These are phyloP conservation scores for Euwallacea fornicatus DNA, from an alignment of 1,140 invertebrate genomes.

Conservation along the genomic window DNA sequence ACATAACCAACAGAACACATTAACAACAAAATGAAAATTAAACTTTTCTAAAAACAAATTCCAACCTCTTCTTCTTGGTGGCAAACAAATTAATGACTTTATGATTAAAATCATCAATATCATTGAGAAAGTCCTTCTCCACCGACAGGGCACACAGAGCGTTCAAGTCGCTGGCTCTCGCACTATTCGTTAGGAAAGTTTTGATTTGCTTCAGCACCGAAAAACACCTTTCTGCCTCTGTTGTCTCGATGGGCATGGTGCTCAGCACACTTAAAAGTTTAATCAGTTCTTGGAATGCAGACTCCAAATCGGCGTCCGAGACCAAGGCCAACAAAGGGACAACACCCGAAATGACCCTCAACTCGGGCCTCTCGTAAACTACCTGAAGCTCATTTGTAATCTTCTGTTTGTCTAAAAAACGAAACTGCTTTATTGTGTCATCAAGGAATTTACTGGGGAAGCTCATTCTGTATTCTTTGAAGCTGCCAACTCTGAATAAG, in stretches of 20 bases:
- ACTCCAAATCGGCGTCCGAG: slow-evolving; percentile 33
- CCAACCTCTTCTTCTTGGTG: slow-evolving; percentile 36
- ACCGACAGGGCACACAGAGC: slow-evolving; percentile 42
- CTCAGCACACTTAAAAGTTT: slow-evolving; percentile 40
- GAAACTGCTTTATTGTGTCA: slow-evolving; percentile 27
- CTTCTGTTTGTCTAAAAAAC: slow-evolving; percentile 33
- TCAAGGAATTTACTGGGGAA: slow-evolving; percentile 28
- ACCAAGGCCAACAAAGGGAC: slow-evolving; percentile 36
- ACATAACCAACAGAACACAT: neutral
- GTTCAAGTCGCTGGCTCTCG: slow-evolving; percentile 42
- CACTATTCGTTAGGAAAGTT: slow-evolving; percentile 46
- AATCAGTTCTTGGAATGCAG: slow-evolving; percentile 39
- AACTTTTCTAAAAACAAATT: slow-evolving; percentile 21
- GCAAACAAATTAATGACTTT: slow-evolving; percentile 44
- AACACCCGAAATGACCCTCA: slow-evolving; percentile 34
- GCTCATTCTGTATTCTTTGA: slow-evolving; percentile 21
- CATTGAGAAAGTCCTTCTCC: slow-evolving; percentile 40
- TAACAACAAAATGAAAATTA: slow-evolving; percentile 1
- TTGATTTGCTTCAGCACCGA: slow-evolving; percentile 48
- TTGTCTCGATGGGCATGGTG: slow-evolving; percentile 45
- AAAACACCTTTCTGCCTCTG: slow-evolving; percentile 47
- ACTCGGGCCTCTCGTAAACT: slow-evolving; percentile 39
- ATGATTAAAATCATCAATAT: slow-evolving; percentile 44
- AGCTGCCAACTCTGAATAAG: slow-evolving; percentile 36
- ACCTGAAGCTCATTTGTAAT: slow-evolving; percentile 40